phyloP scores from a whole-genome alignment of 2,113 vertebrate species.

The Chaenogobius annularis region DNA sequence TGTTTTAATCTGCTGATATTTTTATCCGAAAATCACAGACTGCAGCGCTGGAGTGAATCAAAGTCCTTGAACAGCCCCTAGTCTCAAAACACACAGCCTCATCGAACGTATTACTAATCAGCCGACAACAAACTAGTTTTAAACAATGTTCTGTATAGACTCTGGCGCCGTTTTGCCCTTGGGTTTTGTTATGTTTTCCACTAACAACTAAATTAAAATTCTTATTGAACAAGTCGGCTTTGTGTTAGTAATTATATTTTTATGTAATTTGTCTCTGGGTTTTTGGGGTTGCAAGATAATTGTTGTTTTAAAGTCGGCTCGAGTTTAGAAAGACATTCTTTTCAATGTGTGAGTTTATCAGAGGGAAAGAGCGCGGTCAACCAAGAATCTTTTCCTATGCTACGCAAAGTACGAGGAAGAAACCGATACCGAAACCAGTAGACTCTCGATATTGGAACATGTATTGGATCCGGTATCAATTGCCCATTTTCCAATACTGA shows the following conservation, averaged over 20 bases:
- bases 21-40: conserved; percentile 14
- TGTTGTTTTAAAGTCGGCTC: neutral
- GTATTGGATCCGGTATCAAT: no score
- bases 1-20: neutral
- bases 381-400: no score
- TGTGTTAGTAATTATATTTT: neutral
- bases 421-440: no score
- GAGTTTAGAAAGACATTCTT: neutral
- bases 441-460: no score
- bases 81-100: neutral
- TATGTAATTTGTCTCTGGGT: neutral
- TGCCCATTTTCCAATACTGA: no score
- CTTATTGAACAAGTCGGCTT: neutral
- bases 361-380: no score
- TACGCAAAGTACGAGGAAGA: no score
- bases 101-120: neutral
- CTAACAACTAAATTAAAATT: neutral
- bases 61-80: conserved; percentile 3
- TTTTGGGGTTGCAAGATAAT: neutral
- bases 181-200: neutral
- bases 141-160: neutral
- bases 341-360: neutral
- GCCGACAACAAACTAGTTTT: neutral
- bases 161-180: neutral
- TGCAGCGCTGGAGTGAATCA: neutral